phyloP scores from a whole-genome alignment of 2,888 invertebrate species.

The Abrostola tripartita region DNA sequence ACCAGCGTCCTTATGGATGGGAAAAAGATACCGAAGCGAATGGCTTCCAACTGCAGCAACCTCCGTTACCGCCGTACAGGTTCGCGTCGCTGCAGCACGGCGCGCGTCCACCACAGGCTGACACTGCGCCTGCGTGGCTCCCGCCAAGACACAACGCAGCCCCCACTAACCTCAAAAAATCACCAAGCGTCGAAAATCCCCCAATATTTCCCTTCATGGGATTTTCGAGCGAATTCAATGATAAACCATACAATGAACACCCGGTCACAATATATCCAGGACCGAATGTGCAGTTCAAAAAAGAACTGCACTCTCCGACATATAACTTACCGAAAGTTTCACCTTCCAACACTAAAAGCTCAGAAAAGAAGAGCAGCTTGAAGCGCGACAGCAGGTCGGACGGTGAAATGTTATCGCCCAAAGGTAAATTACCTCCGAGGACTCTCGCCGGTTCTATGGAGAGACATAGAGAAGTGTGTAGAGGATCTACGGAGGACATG shows the following conservation, averaged over 20 bases:
- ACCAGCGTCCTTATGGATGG: slow-evolving; percentile 93
- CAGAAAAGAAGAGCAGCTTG: slow-evolving; percentile 73
- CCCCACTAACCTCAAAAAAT: slow-evolving; percentile 70
- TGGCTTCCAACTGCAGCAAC: slow-evolving; percentile 85
- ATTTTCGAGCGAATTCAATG: slow-evolving; percentile 83
- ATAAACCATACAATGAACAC: slow-evolving; percentile 89
- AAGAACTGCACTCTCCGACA: slow-evolving; percentile 81
- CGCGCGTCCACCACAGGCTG: slow-evolving; percentile 78
- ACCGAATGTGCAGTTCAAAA: slow-evolving; percentile 79
- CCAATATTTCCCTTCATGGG: slow-evolving; percentile 86
- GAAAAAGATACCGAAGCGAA: slow-evolving; percentile 86
- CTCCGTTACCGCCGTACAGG: slow-evolving; percentile 89
- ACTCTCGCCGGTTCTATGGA: slow-evolving; percentile 92
- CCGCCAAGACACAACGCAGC: slow-evolving; percentile 75
- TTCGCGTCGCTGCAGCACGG: slow-evolving; percentile 92
- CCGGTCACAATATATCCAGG: slow-evolving; percentile 91
- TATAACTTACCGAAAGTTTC: slow-evolving; percentile 78
- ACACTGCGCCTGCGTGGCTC: slow-evolving; percentile 77
- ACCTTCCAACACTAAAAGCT: slow-evolving; percentile 78
- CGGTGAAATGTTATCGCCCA: slow-evolving; percentile 83
- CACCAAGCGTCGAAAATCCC: slow-evolving; percentile 82
- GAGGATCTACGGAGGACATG: slow-evolving; percentile 88
- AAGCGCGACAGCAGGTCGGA: slow-evolving; percentile 81
- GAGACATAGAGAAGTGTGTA: slow-evolving; percentile 93
- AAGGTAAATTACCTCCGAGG: slow-evolving; percentile 90